Evolutionary conservation across 37 sponge, comb jelly and placozoan genomes (phyloP).

Genomic region (Beroe forskalii): DNA sequence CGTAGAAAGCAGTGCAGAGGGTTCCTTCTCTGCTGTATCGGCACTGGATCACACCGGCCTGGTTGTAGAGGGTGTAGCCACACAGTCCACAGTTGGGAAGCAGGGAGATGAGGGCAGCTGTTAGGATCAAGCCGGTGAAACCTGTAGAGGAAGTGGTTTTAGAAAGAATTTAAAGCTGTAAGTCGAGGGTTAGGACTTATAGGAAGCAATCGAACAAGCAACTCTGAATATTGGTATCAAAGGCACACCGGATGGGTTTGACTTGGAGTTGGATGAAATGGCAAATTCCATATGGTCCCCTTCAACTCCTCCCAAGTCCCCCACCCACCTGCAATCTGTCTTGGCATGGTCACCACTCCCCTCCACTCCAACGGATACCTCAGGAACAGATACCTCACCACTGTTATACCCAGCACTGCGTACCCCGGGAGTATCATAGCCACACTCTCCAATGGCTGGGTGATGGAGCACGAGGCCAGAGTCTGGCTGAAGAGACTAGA

Average conservation of each 20-base stretch:
- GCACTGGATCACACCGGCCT: neutral
- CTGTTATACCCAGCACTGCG: neutral
- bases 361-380: slow-evolving; percentile 45
- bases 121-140: neutral
- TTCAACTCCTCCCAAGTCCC: too few species aligned
- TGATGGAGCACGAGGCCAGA: neutral
- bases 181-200: too few species aligned
- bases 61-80: neutral
- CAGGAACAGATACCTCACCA: slow-evolving; percentile 32
- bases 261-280: too few species aligned
- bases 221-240: too few species aligned
- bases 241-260: too few species aligned
- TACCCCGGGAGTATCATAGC: slow-evolving; percentile 60
- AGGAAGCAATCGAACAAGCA: too few species aligned
- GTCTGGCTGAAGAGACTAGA: neutral
- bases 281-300: too few species aligned
- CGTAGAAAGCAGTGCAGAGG: slow-evolving; percentile 16
- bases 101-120: neutral
- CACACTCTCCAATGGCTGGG: neutral
- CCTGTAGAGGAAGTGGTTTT: too few species aligned
- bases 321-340: slow-evolving; percentile 18
- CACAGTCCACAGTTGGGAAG: slow-evolving; percentile 53
- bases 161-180: too few species aligned
- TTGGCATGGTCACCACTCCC: neutral
- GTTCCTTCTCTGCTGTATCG: neutral